Evolutionary conservation across 2,113 vertebrate species (phyloP).

Genomic region (Aphelocoma coerulescens): DNA sequence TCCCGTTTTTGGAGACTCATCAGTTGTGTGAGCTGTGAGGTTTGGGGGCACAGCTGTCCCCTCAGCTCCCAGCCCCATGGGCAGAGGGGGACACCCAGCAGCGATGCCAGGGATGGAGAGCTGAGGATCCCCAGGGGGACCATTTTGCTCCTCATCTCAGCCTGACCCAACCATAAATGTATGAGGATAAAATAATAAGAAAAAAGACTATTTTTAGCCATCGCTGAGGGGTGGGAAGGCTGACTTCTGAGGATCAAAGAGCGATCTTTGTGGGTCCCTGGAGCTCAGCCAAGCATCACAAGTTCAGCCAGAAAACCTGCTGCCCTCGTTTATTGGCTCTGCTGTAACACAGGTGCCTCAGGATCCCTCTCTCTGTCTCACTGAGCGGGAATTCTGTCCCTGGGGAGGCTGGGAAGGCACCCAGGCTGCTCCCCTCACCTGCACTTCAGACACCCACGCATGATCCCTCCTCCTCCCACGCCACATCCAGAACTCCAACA

Average conservation of each 20-base stretch:
- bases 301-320: neutral
- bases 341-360: neutral
- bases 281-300: neutral
- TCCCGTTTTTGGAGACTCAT: neutral
- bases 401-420: neutral
- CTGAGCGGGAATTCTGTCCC: neutral
- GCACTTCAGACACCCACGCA: neutral
- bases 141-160: neutral
- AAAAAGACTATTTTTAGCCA: neutral
- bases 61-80: neutral
- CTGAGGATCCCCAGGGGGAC: neutral
- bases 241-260: neutral
- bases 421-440: neutral
- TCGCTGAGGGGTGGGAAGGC: neutral
- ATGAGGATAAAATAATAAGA: neutral
- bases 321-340: neutral
- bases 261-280: rapidly evolving
- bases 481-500: neutral
- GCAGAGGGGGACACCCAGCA: neutral
- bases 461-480: rapidly evolving
- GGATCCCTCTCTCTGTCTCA: neutral
- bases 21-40: neutral
- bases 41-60: neutral
- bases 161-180: neutral
- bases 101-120: rapidly evolving